Conservation (phyloP, 2,888 invertebrate genomes). For the Cybosia mesomella region DNA sequence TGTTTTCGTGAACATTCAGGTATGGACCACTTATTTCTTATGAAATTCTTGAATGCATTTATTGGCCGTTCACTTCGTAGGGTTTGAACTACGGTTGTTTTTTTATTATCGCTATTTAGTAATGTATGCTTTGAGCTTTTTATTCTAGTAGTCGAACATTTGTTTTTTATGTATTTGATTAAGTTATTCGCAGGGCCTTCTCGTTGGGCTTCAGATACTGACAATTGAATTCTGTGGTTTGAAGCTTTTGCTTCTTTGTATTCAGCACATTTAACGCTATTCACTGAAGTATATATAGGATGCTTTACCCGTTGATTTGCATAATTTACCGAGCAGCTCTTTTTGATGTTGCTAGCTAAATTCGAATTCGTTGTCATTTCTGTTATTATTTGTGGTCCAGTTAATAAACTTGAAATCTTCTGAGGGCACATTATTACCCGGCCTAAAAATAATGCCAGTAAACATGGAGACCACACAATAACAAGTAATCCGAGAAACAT, state of each 20-base stretch:
- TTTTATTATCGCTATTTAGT: not conserved
- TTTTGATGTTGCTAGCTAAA: not conserved
- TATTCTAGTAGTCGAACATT: not conserved
- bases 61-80: not conserved
- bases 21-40: not conserved
- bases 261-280: slow-evolving; percentile 3
- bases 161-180: not conserved
- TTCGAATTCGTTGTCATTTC: not conserved
- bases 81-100: not conserved
- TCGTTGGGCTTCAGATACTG: not conserved
- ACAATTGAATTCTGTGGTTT: not conserved
- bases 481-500: slow-evolving; percentile 52
- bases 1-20: not conserved
- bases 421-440: slow-evolving; percentile 60
- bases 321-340: not conserved
- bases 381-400: slow-evolving; percentile 2
- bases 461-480: slow-evolving; percentile 65
- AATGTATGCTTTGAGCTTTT: not conserved
- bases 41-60: slow-evolving; percentile 5
- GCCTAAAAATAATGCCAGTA: slow-evolving; percentile 53
- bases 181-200: not conserved
- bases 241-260: not conserved
- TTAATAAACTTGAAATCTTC: slow-evolving; percentile 35
- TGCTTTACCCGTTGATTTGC: not conserved
- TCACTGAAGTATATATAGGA: not conserved